Conservation (phyloP, 2,797 vertebrate genomes). For the Mastacembelus armatus region DNA sequence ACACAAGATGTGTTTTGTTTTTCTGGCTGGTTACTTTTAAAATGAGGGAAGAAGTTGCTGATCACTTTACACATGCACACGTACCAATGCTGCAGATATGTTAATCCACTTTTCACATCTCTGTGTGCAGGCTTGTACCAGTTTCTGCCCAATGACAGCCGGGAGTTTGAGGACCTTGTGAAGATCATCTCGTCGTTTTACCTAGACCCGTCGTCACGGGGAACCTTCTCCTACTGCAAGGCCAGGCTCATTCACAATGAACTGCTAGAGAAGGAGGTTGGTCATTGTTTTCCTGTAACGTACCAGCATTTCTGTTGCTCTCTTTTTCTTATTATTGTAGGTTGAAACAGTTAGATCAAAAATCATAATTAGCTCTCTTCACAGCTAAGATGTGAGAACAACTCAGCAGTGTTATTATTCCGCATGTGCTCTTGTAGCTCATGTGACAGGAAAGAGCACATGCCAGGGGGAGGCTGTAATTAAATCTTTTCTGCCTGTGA, state of each 20-base stretch:
- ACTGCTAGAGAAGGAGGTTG: conserved; percentile 95
- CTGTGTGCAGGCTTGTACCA: conserved; percentile 89
- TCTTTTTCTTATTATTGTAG: neutral
- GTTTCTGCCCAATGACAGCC: conserved; percentile 86
- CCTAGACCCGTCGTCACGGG: conserved; percentile 87
- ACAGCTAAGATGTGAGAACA: neutral
- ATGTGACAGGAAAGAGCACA: neutral
- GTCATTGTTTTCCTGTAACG: conserved; percentile 12
- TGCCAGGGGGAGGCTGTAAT: neutral
- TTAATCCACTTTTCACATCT: conserved; percentile 28
- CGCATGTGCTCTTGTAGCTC: neutral
- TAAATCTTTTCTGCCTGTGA: neutral
- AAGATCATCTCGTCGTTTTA: conserved; percentile 92
- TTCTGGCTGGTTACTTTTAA: neutral
- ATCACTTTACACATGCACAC: neutral
- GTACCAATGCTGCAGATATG: neutral
- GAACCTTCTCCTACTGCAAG: conserved; percentile 90
- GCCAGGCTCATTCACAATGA: conserved; percentile 94
- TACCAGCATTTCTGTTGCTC: neutral
- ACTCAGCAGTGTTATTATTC: neutral
- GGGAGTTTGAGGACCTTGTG: conserved; percentile 94
- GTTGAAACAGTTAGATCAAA: conserved; percentile 6
- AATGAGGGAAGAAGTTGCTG: neutral
- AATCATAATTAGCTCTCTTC: neutral
- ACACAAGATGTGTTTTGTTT: neutral